Evolutionary conservation across 2,888 invertebrate species (phyloP), one percentile per base, ranked within the genome.

Genomic region (Drosophila nr. perissopoda): DNA sequence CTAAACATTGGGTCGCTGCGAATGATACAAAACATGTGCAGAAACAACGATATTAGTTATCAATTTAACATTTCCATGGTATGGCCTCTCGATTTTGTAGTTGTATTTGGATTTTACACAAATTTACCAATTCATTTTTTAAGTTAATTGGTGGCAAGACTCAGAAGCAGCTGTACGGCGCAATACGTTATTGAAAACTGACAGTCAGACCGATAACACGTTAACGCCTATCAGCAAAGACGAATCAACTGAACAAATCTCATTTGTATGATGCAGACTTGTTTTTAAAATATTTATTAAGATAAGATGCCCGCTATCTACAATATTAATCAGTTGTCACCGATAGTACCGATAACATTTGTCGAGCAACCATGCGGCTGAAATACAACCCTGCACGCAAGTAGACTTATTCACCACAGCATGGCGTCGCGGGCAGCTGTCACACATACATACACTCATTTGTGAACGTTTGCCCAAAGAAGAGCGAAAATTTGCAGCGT

Each of bases 1-100:
- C 92, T 93, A 91, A 93, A 92, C 82, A 92, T 87, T 93, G 93
- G 93, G 87, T 93, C 93, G 92, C 93, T 93, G 86, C 63, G 76
- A 81, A 81, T 13, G 8, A 42, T 5, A 70, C 18, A 69, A 51
- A 33, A 42, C 6, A 34, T 59, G 34, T 42, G 71, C 46, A 57
- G 36, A 53, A 52, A 31, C 25, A 52, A 10, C 4, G 10, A 13
- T 13, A 51, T 60, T 64, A 48, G 65, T 29, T 52, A 38, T 54
- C 4, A 40, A 58, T 60, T 40, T 8, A 25, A 62, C 25, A 25
- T 33, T 36, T 56, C 16, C 8, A 29, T 46, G 0, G 3, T 18
- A 51, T 60, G 54, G 52, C 46, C 49, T 36, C 29, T 79, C 79
- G 78, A 88, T 87, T 88, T 88, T 87, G 81, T 79, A 82, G 75